These are phyloP conservation scores for Drosophila colorata DNA, from an alignment of 2,888 invertebrate genomes.

Conservation along the genomic window DNA sequence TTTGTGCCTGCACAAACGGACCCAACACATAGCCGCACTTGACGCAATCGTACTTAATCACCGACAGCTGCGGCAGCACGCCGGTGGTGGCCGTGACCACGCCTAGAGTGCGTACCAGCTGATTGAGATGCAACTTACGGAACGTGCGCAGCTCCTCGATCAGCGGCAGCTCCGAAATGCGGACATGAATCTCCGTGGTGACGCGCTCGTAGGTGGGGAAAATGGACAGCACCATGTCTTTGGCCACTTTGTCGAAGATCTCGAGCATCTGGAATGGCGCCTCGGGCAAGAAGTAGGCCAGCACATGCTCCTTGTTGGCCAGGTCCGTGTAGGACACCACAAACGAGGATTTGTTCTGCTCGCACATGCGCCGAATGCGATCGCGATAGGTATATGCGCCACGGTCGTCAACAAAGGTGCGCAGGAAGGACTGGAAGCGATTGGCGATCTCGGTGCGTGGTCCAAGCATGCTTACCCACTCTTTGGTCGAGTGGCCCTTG, in stretches of 20 bases:
- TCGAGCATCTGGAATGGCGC: constrained; percentile 98
- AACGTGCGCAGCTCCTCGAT: constrained; percentile 98
- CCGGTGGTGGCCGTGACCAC: constrained; percentile 98
- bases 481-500: constrained; percentile 96
- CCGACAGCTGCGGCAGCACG: constrained; percentile 96
- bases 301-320: constrained; percentile 95
- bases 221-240: constrained; percentile 95
- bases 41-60: constrained; percentile 98
- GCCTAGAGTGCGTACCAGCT: constrained; percentile 96
- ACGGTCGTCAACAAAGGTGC: constrained; percentile 94
- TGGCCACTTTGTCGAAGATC: constrained; percentile 98
- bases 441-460: constrained; percentile 98
- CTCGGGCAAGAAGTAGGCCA: constrained; percentile 98
- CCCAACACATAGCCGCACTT: constrained; percentile 98
- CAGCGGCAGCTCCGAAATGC: constrained; percentile 97
- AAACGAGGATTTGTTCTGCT: constrained; percentile 95
- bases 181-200: constrained; percentile 96
- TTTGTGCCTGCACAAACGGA: constrained; percentile 97
- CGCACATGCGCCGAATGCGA: constrained; percentile 97
- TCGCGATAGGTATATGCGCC: constrained; percentile 96
- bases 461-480: constrained; percentile 98
- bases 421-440: constrained; percentile 95
- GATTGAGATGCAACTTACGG: constrained; percentile 95
- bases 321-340: constrained; percentile 96
- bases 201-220: constrained; percentile 98